A percentile compares a stretch with the other conserved stretches of the same genome.
These are phyloP conservation scores for Laothoe populi DNA, from an alignment of 2,888 invertebrate genomes.

Conservation along the genomic window DNA sequence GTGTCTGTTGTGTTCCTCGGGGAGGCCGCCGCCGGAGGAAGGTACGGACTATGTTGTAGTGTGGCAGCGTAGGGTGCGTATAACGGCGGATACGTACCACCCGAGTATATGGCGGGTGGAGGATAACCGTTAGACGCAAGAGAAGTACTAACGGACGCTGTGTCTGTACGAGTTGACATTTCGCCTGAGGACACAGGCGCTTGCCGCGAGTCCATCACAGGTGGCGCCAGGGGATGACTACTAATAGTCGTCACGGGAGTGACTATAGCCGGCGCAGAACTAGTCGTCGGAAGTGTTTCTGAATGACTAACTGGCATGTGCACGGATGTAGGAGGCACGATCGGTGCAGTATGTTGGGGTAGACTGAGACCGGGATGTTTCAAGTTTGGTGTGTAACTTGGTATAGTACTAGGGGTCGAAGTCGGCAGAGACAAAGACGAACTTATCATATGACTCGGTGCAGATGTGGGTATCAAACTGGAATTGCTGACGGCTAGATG, in stretches of 20 bases:
- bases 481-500: slow-evolving; percentile 62
- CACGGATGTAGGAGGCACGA: slow-evolving; percentile 56
- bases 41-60: slow-evolving; percentile 89
- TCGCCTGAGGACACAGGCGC: slow-evolving; percentile 74
- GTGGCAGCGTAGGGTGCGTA: slow-evolving; percentile 92
- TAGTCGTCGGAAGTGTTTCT: slow-evolving; percentile 56
- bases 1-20: slow-evolving; percentile 86
- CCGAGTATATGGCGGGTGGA: slow-evolving; percentile 90
- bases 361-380: slow-evolving; percentile 68
- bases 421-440: slow-evolving; percentile 59
- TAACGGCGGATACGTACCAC: slow-evolving; percentile 85
- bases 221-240: slow-evolving; percentile 67
- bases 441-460: slow-evolving; percentile 60
- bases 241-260: slow-evolving; percentile 59
- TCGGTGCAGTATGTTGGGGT: slow-evolving; percentile 52
- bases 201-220: slow-evolving; percentile 70
- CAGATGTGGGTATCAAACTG: slow-evolving; percentile 57
- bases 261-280: slow-evolving; percentile 54
- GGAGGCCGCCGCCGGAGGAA: slow-evolving; percentile 87
- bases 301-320: slow-evolving; percentile 61
- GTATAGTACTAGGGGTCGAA: slow-evolving; percentile 61
- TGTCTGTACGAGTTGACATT: slow-evolving; percentile 74
- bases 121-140: slow-evolving; percentile 86
- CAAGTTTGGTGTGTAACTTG: slow-evolving; percentile 65
- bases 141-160: slow-evolving; percentile 84